Conservation (phyloP, 2,888 invertebrate genomes). For the Drosophila bunnanda region DNA sequence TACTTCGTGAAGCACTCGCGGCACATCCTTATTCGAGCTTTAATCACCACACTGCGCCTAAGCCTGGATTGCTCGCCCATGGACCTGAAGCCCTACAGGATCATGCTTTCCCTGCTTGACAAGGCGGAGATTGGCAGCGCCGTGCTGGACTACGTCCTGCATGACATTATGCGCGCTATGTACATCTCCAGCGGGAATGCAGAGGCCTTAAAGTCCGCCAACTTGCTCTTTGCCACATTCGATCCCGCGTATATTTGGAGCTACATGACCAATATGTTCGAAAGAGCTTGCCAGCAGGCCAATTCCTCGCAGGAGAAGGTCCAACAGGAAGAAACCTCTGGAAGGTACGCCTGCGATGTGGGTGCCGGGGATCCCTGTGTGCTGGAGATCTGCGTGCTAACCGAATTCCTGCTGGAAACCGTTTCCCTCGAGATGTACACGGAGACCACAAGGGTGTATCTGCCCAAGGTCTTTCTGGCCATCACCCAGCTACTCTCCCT, state of each 20-base stretch:
- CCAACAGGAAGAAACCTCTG: conserved; percentile 45
- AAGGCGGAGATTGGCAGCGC: conserved; percentile 93
- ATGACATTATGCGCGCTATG: conserved; percentile 90
- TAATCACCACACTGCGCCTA: conserved; percentile 87
- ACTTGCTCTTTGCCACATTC: conserved; percentile 92
- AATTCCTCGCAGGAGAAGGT: conserved; percentile 23
- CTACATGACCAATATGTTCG: conserved; percentile 89
- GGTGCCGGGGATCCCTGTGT: conserved; percentile 88
- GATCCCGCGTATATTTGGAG: conserved; percentile 95
- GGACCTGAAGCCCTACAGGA: conserved; percentile 90
- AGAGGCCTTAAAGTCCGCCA: conserved; percentile 93
- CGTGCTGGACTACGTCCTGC: conserved; percentile 90
- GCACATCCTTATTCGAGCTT: conserved; percentile 88
- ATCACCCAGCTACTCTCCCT: conserved; percentile 87
- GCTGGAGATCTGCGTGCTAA: conserved; percentile 89
- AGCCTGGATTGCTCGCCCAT: conserved; percentile 86
- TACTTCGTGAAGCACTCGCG: conserved; percentile 89
- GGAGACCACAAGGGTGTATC: conserved; percentile 91
- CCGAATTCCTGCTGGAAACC: conserved; percentile 90
- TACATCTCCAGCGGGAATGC: conserved; percentile 86
- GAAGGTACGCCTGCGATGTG: conserved; percentile 85
- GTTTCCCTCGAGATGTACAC: conserved; percentile 91
- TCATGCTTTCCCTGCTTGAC: conserved; percentile 93
- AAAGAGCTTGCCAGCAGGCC: conserved; percentile 86
- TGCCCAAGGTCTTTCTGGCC: conserved; percentile 90